Base-by-base conservation (phyloP, 2,888 invertebrate species). In the Rhodophaea formosa region DNA sequence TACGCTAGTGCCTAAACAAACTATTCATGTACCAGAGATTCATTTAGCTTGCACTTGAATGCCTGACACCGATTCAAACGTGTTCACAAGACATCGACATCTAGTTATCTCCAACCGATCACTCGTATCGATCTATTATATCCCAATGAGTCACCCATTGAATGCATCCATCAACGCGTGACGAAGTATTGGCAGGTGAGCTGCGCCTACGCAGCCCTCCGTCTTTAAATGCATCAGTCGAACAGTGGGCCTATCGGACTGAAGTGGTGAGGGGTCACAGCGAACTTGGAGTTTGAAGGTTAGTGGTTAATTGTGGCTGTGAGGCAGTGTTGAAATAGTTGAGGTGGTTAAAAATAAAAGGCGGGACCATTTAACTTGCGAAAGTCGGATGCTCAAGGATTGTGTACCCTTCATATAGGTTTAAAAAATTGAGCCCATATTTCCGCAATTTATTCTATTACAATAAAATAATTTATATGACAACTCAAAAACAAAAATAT, bases 211-310 rank as follows among this genome's bases (percentile, higher is more conserved):
- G 10, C 53, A 53, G 43, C 29, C 53, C 29, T 16, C 16, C 6
- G 17, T 51, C 16, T 51, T 51, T 51, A 51, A 51, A 51, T 51
- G 35, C 35, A 51, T 51, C 51, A 51, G 51, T 51, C 17, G 35
- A 7, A 17, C 16, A 16, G 35, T 16, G 32, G 35, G 51, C 51
- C 35, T 51, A 51, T 51, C 17, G 51, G 35, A 51, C 23, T 23
- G 23, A 16, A 17, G 35, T 12, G 35, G 51, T 39, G 35, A 51
- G 23, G 49, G 35, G 17, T 15, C 5, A 39, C 35, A 15, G 3
- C 12, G 15, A 8, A 17, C 32, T 51, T 51, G 35, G 51, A 51
- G 15, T 46, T 39, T 12, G 35, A 51, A 51, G 51, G 51, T 51
- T 51, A 51, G 51, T 51, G 47, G 47, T 15, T 51, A 35, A 32